Evolutionary conservation across 2,113 vertebrate genomes (phyloP).

Genomic region (Cacatua alba): DNA sequence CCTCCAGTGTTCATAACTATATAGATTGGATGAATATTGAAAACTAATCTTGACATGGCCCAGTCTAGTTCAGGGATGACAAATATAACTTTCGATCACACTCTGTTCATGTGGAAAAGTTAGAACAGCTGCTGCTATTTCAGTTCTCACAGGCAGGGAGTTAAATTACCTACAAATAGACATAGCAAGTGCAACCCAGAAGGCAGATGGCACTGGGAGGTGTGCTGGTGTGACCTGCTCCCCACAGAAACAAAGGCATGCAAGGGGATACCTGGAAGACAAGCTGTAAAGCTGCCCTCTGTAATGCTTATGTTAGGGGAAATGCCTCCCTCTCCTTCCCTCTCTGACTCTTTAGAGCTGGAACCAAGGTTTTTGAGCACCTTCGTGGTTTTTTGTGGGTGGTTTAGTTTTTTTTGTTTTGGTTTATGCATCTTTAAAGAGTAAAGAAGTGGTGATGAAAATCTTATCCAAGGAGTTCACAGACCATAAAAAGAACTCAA

Average conservation of each 20-base stretch:
- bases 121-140: conserved; percentile 49
- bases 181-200: not conserved
- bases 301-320: not conserved
- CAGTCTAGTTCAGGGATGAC: not conserved
- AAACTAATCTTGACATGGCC: not conserved
- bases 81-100: conserved; percentile 35
- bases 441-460: not conserved
- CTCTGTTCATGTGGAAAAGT: not conserved
- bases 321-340: not conserved
- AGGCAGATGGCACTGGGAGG: not conserved
- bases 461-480: not conserved
- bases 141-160: not conserved
- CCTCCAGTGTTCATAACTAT: not conserved
- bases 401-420: not conserved
- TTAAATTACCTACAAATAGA: conserved; percentile 20
- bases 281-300: not conserved
- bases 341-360: not conserved
- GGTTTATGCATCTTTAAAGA: not conserved
- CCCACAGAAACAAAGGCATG: not conserved
- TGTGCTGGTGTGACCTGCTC: not conserved
- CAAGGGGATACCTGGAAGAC: not conserved
- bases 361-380: not conserved
- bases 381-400: not conserved
- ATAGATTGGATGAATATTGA: not conserved
- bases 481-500: not conserved